Conservation (phyloP, 2,797 vertebrate species). For the Onychomys torridus region DNA sequence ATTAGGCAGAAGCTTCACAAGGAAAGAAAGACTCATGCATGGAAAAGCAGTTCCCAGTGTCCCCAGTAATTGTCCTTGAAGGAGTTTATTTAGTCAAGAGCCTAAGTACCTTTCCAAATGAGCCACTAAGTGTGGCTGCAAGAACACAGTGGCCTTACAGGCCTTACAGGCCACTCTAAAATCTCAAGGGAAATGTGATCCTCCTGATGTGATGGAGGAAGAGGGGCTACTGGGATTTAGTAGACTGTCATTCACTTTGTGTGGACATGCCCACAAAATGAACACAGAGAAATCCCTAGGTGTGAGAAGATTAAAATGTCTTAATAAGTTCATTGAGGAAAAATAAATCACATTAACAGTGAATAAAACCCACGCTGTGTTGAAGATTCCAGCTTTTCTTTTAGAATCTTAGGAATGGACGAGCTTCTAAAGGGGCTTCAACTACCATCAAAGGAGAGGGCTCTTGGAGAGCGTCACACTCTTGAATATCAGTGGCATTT, state of each 20-base stretch:
- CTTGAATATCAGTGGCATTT: constrained; percentile 52
- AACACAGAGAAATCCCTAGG: constrained; percentile 79
- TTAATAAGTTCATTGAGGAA: constrained; percentile 83
- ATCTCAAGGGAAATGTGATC: constrained; percentile 29
- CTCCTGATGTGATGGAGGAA: constrained; percentile 68
- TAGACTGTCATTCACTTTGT: constrained; percentile 71
- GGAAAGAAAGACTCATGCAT: neutral
- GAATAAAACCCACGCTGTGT: constrained; percentile 75
- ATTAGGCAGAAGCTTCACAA: neutral
- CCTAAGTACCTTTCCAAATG: constrained; percentile 38
- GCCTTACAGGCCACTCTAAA: neutral
- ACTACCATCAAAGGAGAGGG: constrained; percentile 69
- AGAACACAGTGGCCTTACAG: constrained; percentile 57
- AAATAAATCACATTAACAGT: constrained; percentile 85
- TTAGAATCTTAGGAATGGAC: constrained; percentile 63
- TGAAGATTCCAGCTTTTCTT: constrained; percentile 56
- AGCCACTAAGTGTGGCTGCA: neutral
- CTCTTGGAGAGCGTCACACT: constrained; percentile 52
- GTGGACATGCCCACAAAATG: constrained; percentile 71
- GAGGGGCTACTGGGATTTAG: neutral
- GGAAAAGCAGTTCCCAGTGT: constrained; percentile 26
- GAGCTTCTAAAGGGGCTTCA: constrained; percentile 57
- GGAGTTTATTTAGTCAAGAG: constrained; percentile 45
- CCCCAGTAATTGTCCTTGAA: neutral
- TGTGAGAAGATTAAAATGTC: constrained; percentile 85